These are phyloP conservation scores for Nesogale talazaci DNA, from an alignment of 2,113 vertebrate genomes.

Conservation along the genomic window DNA sequence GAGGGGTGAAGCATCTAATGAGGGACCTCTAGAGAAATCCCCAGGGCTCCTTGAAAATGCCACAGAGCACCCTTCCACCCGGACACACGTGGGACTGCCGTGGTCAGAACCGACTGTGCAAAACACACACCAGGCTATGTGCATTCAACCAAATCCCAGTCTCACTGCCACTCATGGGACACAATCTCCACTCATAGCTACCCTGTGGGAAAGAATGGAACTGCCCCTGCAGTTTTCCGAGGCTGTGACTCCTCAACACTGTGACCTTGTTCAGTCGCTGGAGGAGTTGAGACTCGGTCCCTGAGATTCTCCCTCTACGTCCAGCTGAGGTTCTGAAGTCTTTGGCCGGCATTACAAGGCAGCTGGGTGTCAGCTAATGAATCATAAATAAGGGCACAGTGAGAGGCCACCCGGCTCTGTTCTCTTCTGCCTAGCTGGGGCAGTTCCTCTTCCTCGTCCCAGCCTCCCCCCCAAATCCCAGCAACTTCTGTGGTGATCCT, in stretches of 20 bases:
- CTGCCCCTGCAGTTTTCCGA: too few species aligned
- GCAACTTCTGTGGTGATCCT: conserved; percentile 30
- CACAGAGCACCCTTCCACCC: background rate
- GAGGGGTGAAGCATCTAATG: too few species aligned
- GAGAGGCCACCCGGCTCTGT: background rate
- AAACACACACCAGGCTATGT: too few species aligned
- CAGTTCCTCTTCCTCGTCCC: background rate
- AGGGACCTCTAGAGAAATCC: background rate
- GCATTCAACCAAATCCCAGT: too few species aligned
- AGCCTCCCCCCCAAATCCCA: background rate
- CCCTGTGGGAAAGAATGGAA: too few species aligned
- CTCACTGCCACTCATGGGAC: too few species aligned
- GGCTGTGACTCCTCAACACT: background rate
- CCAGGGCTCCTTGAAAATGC: background rate
- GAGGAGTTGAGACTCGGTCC: background rate
- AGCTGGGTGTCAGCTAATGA: background rate
- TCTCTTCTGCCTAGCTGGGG: background rate
- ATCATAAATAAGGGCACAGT: accelerated
- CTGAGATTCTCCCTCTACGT: background rate
- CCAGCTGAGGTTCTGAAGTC: background rate
- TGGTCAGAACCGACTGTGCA: background rate
- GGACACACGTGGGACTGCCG: background rate
- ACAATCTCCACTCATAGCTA: too few species aligned
- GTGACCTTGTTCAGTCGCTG: background rate
- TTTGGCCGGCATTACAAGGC: background rate